phyloP scores from a whole-genome alignment of 2,113 vertebrate species.

The Pelmatolapia mariae region DNA sequence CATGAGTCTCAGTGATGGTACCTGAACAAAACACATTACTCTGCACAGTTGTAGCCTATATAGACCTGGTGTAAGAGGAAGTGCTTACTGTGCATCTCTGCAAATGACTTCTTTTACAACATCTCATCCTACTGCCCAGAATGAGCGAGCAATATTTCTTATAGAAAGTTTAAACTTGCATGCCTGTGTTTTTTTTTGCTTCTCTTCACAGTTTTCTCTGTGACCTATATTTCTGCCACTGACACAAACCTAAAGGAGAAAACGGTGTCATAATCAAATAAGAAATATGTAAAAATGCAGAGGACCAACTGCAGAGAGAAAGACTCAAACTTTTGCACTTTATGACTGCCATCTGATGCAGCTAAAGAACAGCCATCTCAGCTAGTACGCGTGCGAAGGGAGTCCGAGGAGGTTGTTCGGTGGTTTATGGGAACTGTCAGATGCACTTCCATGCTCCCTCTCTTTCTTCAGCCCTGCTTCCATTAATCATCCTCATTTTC shows the following conservation, averaged over 20 bases:
- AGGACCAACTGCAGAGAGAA: not conserved
- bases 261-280: not conserved
- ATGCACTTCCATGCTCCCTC: not conserved
- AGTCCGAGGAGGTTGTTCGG: not conserved
- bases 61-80: conserved; percentile 7
- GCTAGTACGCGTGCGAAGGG: not conserved
- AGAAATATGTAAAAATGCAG: not conserved
- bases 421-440: not conserved
- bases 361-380: not conserved
- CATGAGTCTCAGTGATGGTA: conserved; percentile 4
- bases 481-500: not conserved
- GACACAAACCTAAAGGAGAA: not conserved
- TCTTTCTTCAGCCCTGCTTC: not conserved
- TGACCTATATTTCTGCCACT: not conserved
- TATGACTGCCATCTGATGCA: not conserved
- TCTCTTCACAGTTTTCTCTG: not conserved
- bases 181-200: not conserved
- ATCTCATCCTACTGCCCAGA: not conserved
- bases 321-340: not conserved
- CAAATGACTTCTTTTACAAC: conserved; percentile 33
- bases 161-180: not conserved
- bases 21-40: conserved; percentile 39
- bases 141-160: conserved; percentile 9
- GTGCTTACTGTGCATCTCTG: conserved; percentile 22
- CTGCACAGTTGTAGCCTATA: conserved; percentile 40